These are phyloP conservation scores for Lampropteryx suffumata DNA, from an alignment of 2,888 invertebrate genomes.

Conservation along the genomic window DNA sequence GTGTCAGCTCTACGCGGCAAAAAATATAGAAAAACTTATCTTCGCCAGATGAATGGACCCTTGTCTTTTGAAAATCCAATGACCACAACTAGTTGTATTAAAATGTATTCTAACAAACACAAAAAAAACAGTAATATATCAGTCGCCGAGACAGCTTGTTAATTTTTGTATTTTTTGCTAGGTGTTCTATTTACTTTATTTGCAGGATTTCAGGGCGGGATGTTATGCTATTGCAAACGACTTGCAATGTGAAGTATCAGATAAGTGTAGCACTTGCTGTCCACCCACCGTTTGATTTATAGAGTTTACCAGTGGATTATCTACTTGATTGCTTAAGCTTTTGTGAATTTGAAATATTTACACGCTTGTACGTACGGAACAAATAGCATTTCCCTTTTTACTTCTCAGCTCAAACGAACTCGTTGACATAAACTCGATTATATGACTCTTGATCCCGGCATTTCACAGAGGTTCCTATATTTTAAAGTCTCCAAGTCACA, in stretches of 20 bases:
- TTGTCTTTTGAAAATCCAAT: slow-evolving; percentile 2
- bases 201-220: not conserved
- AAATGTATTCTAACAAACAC: slow-evolving; percentile 7
- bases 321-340: slow-evolving; percentile 14
- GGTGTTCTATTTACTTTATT: slow-evolving; percentile 1
- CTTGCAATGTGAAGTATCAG: slow-evolving; percentile 36
- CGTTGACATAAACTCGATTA: slow-evolving; percentile 28
- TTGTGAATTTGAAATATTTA: slow-evolving; percentile 28
- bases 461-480: slow-evolving; percentile 26
- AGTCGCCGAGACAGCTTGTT: slow-evolving; percentile 3
- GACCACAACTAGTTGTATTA: not conserved
- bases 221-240: slow-evolving; percentile 24
- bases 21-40: slow-evolving; percentile 57
- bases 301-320: slow-evolving; percentile 40
- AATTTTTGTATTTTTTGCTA: not conserved
- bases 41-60: slow-evolving; percentile 51
- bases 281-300: slow-evolving; percentile 65
- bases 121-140: slow-evolving; percentile 6
- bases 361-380: not conserved
- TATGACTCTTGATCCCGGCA: slow-evolving; percentile 26
- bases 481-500: slow-evolving; percentile 34
- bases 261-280: slow-evolving; percentile 53
- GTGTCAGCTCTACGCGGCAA: slow-evolving; percentile 59
- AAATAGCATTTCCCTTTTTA: not conserved
- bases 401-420: slow-evolving; percentile 13